Percentiles rank a stretch among this genome's conserved stretches.
Evolutionary conservation across 2,888 invertebrate species (phyloP).

Genomic region (Hartigia nigra): DNA sequence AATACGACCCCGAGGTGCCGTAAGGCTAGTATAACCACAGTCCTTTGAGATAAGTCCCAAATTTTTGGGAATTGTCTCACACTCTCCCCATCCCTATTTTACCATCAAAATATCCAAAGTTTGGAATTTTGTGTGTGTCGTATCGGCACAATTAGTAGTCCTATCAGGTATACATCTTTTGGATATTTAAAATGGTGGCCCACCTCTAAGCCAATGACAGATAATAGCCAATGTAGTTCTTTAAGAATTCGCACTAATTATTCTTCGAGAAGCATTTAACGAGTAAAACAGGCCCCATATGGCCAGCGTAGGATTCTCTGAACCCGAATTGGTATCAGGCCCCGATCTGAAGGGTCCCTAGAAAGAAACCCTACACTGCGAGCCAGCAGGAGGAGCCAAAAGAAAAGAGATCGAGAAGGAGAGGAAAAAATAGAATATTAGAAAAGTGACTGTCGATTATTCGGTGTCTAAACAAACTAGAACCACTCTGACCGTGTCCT

Average conservation of each 20-base stretch:
- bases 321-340: conserved; percentile 11
- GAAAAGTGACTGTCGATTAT: conserved; percentile 60
- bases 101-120: not conserved
- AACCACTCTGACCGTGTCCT: conserved; percentile 33
- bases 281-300: conserved; percentile 11
- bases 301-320: conserved; percentile 12
- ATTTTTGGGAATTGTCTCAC: conserved; percentile 34
- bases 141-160: not conserved
- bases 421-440: conserved; percentile 35
- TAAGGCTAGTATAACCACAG: conserved; percentile 29
- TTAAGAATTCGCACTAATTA: conserved; percentile 7
- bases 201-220: not conserved
- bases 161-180: not conserved
- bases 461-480: conserved; percentile 65
- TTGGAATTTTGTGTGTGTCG: not conserved
- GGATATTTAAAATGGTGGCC: not conserved
- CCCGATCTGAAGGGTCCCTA: conserved; percentile 14
- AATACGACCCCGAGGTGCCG: conserved; percentile 35
- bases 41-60: conserved; percentile 41
- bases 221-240: not conserved
- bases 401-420: conserved; percentile 23
- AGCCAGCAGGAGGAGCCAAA: conserved; percentile 27
- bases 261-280: not conserved
- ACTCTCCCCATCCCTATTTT: not conserved
- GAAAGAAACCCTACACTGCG: conserved; percentile 9